Conservation (phyloP, 1,140 invertebrate species). For the Leptinotarsa texana region DNA sequence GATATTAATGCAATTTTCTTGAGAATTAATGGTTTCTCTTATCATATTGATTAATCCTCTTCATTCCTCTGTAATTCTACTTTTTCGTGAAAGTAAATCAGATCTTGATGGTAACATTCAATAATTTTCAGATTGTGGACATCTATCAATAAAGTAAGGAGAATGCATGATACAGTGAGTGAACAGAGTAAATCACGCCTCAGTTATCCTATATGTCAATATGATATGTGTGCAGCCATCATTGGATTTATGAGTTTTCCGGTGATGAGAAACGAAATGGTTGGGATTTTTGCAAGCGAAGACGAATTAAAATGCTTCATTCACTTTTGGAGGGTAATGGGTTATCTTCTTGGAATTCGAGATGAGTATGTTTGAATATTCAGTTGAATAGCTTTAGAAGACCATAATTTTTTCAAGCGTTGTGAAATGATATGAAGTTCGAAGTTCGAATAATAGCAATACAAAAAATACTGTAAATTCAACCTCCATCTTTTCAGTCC, state of each 20-base stretch:
- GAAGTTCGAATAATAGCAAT: too few relatives aligned
- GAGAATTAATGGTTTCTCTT: too few relatives aligned
- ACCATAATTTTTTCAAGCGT: too few relatives aligned
- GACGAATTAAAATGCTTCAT: background rate
- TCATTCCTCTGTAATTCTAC: too few relatives aligned
- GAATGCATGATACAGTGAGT: background rate
- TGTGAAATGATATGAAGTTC: too few relatives aligned
- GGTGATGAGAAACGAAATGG: background rate
- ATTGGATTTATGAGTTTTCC: background rate
- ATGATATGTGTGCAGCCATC: background rate
- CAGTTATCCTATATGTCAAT: background rate
- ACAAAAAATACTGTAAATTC: too few relatives aligned
- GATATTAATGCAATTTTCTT: too few relatives aligned
- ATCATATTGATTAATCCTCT: too few relatives aligned
- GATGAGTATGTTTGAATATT: background rate
- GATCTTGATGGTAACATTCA: too few relatives aligned
- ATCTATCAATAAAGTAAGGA: background rate
- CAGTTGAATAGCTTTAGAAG: too few relatives aligned
- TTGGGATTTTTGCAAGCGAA: background rate
- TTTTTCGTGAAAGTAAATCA: too few relatives aligned
- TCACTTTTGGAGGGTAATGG: constrained; percentile 14
- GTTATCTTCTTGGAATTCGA: constrained; percentile 4
- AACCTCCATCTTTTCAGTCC: too few relatives aligned
- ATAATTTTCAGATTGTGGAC: background rate
- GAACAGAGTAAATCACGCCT: background rate